These are phyloP conservation scores for Petroica traversi DNA, from an alignment of 2,113 vertebrate genomes.

Conservation along the genomic window DNA sequence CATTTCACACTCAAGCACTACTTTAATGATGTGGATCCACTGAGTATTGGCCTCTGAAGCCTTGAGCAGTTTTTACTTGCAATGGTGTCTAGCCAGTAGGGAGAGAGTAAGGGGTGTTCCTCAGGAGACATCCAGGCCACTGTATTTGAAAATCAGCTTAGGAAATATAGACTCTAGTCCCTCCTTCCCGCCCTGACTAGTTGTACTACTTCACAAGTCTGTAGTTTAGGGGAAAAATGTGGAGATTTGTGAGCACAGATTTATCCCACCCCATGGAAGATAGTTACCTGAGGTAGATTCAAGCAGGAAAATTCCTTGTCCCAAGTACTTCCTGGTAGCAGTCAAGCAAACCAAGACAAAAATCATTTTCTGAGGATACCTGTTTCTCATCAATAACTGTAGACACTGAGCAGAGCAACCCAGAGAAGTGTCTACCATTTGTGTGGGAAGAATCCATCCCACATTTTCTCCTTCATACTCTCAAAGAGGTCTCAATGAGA, in stretches of 20 bases:
- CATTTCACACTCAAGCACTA: not conserved
- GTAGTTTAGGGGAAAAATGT: not conserved
- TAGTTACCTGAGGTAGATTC: not conserved
- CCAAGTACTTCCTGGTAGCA: accelerated
- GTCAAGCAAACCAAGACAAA: not conserved
- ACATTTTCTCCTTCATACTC: not conserved
- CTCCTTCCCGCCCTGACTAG: not conserved
- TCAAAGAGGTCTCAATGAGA: not conserved
- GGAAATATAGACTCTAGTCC: not conserved
- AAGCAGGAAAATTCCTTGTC: not conserved
- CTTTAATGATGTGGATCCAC: not conserved
- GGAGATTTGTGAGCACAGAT: not conserved
- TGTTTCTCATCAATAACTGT: not conserved
- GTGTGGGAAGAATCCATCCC: not conserved
- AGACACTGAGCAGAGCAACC: not conserved
- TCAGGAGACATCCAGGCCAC: not conserved
- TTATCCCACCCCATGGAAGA: not conserved
- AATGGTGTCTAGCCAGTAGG: not conserved
- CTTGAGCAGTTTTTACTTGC: not conserved
- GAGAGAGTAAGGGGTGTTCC: not conserved
- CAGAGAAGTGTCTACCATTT: not conserved
- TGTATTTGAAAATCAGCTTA: not conserved
- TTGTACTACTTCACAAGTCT: not conserved
- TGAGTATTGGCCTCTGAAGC: not conserved
- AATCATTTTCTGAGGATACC: not conserved